Base-by-base conservation (phyloP, 1,140 invertebrate genomes). In the Aphidius gifuensis region DNA sequence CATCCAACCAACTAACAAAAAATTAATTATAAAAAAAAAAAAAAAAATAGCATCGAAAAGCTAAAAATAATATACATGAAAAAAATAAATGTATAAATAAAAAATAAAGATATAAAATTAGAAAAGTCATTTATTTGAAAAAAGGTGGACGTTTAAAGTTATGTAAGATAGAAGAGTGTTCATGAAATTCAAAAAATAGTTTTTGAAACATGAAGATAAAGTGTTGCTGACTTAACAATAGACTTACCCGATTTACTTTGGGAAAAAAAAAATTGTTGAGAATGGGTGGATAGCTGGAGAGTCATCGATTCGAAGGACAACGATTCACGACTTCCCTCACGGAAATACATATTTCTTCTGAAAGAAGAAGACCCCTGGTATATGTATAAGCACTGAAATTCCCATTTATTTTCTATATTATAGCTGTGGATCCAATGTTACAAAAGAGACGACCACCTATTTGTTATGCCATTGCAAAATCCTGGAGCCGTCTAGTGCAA, bases 311-410 rank as follows among this genome's bases (percentile, higher is more conserved):
- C 53, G 53, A 38, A 39, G 53, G 40, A 55, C 53, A 42, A 55
- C 53, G 53, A 55, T 55, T 55, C 53, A 55, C 53, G 53, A 55
- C 40, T 55, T 55, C 53, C 50, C 39, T 42, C 39, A 21, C 53
- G 53, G 53, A 55, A 55, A 55, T 55, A 55, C 53, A 55, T 55
- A 55, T 55, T 55, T 55, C 53, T 55, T 55, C 40, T 55, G 40
- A 32, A 32, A 32, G 4, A 32, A 32, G 4, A 32, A 1, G 23
- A 32, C 23, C 23, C 4, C 23, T 32, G 4, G 23, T 32, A 32
- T 32, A 32, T 32, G 4, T 32, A 32, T 32, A 32, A 32, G 1
- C 23, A 32, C 23, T 32, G 23, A 32, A 32, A 32, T 32, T 32
- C 23, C 23, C 23, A 32, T 32, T 32, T 32, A 32, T 32, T 32